Evolutionary conservation across 2,797 vertebrate genomes (phyloP).

Genomic region (Pangasius larnaudii): DNA sequence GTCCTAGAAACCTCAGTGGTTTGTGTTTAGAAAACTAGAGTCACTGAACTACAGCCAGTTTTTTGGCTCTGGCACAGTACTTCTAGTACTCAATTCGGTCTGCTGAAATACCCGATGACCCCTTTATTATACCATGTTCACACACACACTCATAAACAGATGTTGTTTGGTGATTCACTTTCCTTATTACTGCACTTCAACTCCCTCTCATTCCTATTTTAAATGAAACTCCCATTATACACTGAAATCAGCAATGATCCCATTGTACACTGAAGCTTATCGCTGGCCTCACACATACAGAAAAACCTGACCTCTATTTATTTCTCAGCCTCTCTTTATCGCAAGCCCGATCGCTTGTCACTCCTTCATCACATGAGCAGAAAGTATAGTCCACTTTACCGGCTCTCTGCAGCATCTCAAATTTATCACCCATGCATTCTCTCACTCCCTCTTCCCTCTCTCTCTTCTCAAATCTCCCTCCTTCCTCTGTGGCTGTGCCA

Average conservation of each 20-base stretch:
- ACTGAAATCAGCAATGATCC: conserved; percentile 20
- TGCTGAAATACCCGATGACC: neutral
- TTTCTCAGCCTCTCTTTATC: conserved; percentile 6
- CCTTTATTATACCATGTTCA: neutral
- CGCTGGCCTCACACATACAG: neutral
- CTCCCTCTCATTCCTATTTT: neutral
- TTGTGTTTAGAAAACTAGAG: neutral
- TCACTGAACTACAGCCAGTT: neutral
- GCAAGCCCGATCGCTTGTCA: conserved; percentile 8
- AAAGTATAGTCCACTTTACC: conserved; percentile 3
- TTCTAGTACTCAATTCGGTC: neutral
- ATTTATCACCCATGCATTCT: conserved; percentile 42
- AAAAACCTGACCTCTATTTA: neutral
- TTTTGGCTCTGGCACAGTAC: neutral
- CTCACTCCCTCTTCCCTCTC: neutral
- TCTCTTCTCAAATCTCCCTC: conserved; percentile 21
- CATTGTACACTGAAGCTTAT: conserved; percentile 23
- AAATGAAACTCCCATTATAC: conserved; percentile 5
- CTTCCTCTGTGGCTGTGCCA: conserved; percentile 7
- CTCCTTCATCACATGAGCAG: conserved; percentile 17
- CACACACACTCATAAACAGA: neutral
- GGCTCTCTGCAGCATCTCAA: neutral
- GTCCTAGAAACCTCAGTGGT: neutral
- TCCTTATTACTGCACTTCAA: neutral
- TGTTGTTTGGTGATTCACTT: neutral